Percentiles rank a stretch among this genome's conserved stretches.
phyloP scores from a whole-genome alignment of 2,113 vertebrate species.

The Anser brachyrhynchus region DNA sequence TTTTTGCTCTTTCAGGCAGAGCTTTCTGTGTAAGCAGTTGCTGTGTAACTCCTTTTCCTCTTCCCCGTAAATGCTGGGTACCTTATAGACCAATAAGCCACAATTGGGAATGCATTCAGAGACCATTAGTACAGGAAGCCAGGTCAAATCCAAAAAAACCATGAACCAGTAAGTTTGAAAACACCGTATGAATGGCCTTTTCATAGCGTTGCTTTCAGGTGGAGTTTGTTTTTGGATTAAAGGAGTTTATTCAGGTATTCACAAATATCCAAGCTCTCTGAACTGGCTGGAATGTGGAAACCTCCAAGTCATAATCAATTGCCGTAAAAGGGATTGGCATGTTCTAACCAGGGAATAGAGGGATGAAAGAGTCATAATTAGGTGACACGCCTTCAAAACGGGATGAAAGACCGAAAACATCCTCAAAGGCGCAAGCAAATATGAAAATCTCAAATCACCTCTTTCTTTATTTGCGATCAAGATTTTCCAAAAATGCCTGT shows the following conservation, averaged over 20 bases:
- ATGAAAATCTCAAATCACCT: constrained; percentile 60
- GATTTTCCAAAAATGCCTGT: not conserved
- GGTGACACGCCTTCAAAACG: constrained; percentile 68
- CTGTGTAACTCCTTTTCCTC: constrained; percentile 61
- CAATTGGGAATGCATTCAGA: constrained; percentile 74
- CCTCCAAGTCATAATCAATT: constrained; percentile 75
- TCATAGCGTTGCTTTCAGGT: constrained; percentile 76
- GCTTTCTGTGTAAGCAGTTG: constrained; percentile 33
- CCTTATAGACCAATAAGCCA: constrained; percentile 67
- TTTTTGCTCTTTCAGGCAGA: constrained; percentile 15
- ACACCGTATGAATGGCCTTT: constrained; percentile 77
- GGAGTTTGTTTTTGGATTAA: constrained; percentile 83
- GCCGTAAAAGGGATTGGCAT: constrained; percentile 67
- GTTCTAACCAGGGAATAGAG: constrained; percentile 58
- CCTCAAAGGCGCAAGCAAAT: constrained; percentile 49
- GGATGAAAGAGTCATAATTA: constrained; percentile 77
- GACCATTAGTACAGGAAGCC: constrained; percentile 79
- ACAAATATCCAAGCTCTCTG: constrained; percentile 75
- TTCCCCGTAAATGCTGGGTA: constrained; percentile 42
- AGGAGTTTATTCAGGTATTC: constrained; percentile 82
- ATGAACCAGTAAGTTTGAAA: constrained; percentile 64
- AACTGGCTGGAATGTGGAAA: constrained; percentile 76
- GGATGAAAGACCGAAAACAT: constrained; percentile 72
- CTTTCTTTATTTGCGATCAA: constrained; percentile 56
- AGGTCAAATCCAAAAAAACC: constrained; percentile 71